Conservation (phyloP, 2,888 invertebrate species). For the Muschampia plurimacula region DNA sequence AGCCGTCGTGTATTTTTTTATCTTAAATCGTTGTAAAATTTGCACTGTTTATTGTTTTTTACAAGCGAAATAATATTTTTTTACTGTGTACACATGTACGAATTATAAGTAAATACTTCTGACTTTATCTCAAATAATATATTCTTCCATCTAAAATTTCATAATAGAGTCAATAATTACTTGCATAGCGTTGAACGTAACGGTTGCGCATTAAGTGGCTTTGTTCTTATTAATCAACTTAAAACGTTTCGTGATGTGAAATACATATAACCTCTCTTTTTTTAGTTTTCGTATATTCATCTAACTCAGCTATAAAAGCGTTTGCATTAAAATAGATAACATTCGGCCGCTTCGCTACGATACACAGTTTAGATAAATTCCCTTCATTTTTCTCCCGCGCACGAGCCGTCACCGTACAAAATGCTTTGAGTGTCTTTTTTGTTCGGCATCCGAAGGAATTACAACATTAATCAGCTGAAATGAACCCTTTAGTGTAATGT, state of each 20-base stretch:
- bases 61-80: no score
- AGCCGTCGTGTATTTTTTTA: not conserved
- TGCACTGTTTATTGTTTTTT: not conserved
- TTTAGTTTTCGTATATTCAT: conserved; percentile 50
- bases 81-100: no score
- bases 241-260: conserved; percentile 40
- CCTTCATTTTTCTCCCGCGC: conserved; percentile 73
- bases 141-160: conserved; percentile 10
- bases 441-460: conserved; percentile 72
- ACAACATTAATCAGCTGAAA: conserved; percentile 79
- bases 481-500: conserved; percentile 82
- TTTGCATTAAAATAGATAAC: conserved; percentile 65
- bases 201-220: conserved; percentile 14
- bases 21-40: not conserved
- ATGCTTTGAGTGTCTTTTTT: conserved; percentile 72
- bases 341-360: conserved; percentile 57
- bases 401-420: conserved; percentile 69
- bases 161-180: conserved; percentile 10
- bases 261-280: conserved; percentile 37
- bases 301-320: conserved; percentile 48
- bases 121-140: not conserved
- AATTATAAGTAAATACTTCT: no score
- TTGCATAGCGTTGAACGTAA: conserved; percentile 10
- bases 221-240: conserved; percentile 38
- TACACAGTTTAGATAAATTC: conserved; percentile 72